Percentiles rank a stretch among this genome's conserved stretches.
Conservation (phyloP, 2,888 invertebrate species). For the Drosophila kanekoi region DNA sequence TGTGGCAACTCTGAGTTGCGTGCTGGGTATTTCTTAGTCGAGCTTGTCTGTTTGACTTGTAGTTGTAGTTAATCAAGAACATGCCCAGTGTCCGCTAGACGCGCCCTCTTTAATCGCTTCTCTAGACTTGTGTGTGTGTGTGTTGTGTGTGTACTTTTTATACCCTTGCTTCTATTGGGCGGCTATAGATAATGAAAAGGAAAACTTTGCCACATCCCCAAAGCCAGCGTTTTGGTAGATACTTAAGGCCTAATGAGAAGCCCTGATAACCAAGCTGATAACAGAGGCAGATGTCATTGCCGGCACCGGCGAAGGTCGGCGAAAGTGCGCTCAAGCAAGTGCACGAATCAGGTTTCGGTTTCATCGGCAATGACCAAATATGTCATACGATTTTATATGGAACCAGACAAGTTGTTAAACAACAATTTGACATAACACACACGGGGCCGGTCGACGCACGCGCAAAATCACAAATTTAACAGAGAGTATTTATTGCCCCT, state of each 20-base stretch:
- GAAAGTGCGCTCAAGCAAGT: conserved; percentile 11
- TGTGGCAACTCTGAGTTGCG: no score
- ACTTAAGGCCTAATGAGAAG: conserved; percentile 15
- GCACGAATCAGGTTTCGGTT: conserved; percentile 31
- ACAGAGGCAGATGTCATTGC: conserved; percentile 18
- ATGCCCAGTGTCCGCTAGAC: no score
- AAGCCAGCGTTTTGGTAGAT: conserved; percentile 1
- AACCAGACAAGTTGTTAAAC: conserved; percentile 40
- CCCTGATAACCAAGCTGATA: conserved; percentile 29
- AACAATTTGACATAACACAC: conserved; percentile 28
- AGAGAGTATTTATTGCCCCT: neutral
- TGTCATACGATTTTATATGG: conserved; percentile 46
- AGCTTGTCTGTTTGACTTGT: no score
- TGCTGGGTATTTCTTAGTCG: no score
- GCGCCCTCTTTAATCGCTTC: no score
- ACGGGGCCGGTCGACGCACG: conserved; percentile 10
- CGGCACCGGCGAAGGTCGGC: conserved; percentile 27
- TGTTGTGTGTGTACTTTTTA: no score
- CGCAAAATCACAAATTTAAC: conserved; percentile 11
- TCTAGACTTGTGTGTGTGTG: no score
- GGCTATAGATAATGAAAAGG: conserved; percentile 9
- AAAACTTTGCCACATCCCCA: conserved; percentile 14
- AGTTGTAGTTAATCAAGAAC: no score
- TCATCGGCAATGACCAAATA: conserved; percentile 22
- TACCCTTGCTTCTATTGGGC: no score